Conservation (phyloP, 2,113 vertebrate genomes). For the Cyprinus carpio region DNA sequence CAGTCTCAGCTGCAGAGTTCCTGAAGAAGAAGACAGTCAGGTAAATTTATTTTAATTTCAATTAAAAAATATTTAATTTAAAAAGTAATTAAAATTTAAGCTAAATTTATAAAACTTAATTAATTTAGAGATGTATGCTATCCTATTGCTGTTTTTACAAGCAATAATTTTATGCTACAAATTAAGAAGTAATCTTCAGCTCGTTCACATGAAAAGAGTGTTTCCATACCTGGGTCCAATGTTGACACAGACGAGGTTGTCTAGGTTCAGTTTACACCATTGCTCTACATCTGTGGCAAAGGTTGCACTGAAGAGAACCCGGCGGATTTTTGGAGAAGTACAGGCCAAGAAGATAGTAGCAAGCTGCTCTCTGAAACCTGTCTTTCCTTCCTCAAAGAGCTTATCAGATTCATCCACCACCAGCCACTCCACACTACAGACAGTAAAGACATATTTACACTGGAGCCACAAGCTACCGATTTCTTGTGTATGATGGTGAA, state of each 20-base stretch:
- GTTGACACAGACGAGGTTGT: conserved; percentile 87
- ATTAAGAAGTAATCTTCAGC: no score
- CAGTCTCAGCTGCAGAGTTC: conserved; percentile 89
- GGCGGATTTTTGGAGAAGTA: conserved; percentile 77
- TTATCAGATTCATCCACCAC: conserved; percentile 97
- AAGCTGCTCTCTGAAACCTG: conserved; percentile 91
- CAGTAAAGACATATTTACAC: not conserved
- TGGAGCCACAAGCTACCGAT: not conserved
- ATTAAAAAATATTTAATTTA: no score
- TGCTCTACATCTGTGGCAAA: conserved; percentile 90
- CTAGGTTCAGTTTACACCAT: conserved; percentile 93
- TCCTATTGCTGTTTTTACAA: no score
- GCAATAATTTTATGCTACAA: no score
- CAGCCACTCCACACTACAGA: conserved; percentile 90
- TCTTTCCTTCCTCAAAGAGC: conserved; percentile 92
- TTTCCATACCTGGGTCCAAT: conserved; percentile 84
- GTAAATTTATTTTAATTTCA: not conserved
- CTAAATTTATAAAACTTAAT: no score
- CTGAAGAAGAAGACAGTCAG: conserved; percentile 65
- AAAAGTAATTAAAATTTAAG: no score
- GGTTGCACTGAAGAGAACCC: conserved; percentile 94
- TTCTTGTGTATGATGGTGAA: not conserved
- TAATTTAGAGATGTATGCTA: no score
- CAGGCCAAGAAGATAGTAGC: conserved; percentile 90
- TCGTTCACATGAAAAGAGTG: no score